Conservation (phyloP, 2,888 invertebrate genomes). For the Stenodera caucasica region DNA sequence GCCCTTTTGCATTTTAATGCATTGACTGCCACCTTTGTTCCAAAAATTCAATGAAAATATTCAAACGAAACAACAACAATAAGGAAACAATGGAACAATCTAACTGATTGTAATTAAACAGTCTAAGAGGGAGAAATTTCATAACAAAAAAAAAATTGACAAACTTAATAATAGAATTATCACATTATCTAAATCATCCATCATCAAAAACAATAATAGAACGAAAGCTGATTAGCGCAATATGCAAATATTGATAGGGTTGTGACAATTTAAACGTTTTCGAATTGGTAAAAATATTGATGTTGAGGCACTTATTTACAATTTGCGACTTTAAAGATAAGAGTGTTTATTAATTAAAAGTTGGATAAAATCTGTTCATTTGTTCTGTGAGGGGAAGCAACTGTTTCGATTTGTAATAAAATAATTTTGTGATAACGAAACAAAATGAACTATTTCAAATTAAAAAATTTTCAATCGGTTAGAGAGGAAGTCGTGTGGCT, state of each 20-base stretch:
- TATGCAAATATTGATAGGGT: neutral
- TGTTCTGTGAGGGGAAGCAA: neutral
- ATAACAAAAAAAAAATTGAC: neutral
- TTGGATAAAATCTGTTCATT: neutral
- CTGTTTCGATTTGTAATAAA: neutral
- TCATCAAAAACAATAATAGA: neutral
- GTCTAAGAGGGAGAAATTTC: neutral
- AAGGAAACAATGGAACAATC: constrained; percentile 15
- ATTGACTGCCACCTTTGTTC: constrained; percentile 28
- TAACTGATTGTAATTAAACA: constrained; percentile 19
- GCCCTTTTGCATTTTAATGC: constrained; percentile 25
- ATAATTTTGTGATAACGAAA: constrained; percentile 16
- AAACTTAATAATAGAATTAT: neutral
- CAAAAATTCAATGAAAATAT: neutral
- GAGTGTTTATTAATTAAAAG: neutral
- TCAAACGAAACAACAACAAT: neutral
- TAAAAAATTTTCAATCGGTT: constrained; percentile 18
- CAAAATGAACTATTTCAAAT: neutral
- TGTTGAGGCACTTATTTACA: neutral
- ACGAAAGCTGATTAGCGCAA: neutral
- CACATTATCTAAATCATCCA: neutral
- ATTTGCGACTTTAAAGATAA: neutral
- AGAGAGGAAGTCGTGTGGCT: constrained; percentile 40
- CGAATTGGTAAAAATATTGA: neutral
- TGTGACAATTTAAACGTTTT: constrained; percentile 5